Conservation (phyloP, 2,113 vertebrate genomes). For the Ifrita kowaldi region DNA sequence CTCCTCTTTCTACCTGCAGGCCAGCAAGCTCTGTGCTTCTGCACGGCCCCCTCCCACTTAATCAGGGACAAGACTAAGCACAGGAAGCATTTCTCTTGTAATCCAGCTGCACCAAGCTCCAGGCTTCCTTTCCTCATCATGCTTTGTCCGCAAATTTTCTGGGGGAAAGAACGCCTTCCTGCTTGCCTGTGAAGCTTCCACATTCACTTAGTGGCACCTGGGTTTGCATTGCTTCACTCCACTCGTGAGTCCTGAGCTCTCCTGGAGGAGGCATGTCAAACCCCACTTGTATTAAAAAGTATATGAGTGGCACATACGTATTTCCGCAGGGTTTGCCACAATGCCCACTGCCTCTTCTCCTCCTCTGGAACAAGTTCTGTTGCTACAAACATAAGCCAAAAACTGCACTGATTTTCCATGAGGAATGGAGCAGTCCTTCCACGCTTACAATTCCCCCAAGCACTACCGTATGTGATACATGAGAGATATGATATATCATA, state of each 20-base stretch:
- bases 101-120: neutral
- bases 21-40: neutral
- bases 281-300: neutral
- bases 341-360: neutral
- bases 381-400: neutral
- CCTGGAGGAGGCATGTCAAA: neutral
- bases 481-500: neutral
- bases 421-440: neutral
- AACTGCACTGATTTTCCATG: neutral
- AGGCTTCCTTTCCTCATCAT: neutral
- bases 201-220: neutral
- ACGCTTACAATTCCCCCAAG: neutral
- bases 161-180: neutral
- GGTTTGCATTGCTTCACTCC: neutral
- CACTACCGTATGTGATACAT: neutral
- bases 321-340: neutral
- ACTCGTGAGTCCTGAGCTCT: neutral
- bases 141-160: neutral
- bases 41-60: fast-evolving
- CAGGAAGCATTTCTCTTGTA: neutral
- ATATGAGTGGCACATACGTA: neutral
- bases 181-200: neutral
- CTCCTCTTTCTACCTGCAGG: neutral
- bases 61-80: neutral
- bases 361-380: neutral